phyloP scores from a whole-genome alignment of 2,797 vertebrate species.

The Chiroxiphia lanceolata region DNA sequence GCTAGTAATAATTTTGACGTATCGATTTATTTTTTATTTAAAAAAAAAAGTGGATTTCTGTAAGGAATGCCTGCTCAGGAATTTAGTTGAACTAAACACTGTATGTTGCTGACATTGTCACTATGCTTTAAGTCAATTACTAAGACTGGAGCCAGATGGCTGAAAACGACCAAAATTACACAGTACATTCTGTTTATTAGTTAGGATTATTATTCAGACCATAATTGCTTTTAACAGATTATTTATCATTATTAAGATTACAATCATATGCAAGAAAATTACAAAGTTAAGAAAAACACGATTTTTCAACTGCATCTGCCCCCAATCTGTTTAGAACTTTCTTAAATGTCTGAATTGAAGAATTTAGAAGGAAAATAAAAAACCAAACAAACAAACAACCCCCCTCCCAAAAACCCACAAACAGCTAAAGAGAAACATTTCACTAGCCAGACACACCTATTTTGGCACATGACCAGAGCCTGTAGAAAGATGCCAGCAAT shows the following conservation, averaged over 20 bases:
- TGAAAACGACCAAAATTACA: slow-evolving; percentile 67
- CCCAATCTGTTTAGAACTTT: not conserved
- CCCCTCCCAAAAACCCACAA: not conserved
- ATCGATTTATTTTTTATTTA: not conserved
- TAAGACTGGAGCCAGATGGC: slow-evolving; percentile 77
- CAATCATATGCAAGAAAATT: not conserved
- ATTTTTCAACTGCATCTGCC: not conserved
- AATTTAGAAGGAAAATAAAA: not conserved
- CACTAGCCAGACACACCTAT: not conserved
- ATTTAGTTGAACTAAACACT: not conserved
- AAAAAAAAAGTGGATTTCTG: not conserved
- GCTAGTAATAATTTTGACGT: not conserved
- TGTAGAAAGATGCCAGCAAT: not conserved
- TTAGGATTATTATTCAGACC: slow-evolving; percentile 56
- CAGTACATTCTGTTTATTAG: slow-evolving; percentile 67
- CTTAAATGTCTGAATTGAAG: not conserved
- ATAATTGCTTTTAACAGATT: slow-evolving; percentile 64
- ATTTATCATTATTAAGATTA: slow-evolving; percentile 57
- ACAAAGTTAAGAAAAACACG: not conserved
- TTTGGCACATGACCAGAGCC: not conserved
- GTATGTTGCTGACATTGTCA: not conserved
- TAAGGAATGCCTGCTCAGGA: slow-evolving; percentile 16
- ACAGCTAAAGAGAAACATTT: not conserved
- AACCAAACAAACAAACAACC: not conserved
- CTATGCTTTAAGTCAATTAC: slow-evolving; percentile 68